A percentile compares a stretch with the other conserved stretches of the same genome.
Conservation (phyloP, 2,797 vertebrate genomes). For the Falco naumanni region DNA sequence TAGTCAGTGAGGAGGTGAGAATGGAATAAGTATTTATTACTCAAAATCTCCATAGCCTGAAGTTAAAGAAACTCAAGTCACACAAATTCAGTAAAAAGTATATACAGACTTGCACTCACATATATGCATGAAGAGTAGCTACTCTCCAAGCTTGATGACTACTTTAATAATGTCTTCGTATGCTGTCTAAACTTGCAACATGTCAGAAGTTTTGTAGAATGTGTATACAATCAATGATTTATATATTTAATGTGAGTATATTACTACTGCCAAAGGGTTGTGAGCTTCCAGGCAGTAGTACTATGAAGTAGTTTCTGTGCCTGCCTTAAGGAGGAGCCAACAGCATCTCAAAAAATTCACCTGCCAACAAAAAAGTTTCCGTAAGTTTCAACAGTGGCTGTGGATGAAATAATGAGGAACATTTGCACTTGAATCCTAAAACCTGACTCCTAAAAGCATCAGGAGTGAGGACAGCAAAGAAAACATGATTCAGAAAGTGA, state of each 20-base stretch:
- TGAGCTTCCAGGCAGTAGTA: not conserved
- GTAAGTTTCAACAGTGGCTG: not conserved
- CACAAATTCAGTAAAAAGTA: not conserved
- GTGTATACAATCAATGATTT: not conserved
- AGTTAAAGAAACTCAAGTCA: not conserved
- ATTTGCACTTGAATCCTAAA: not conserved
- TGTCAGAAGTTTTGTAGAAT: not conserved
- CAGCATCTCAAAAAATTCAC: not conserved
- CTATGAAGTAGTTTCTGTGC: not conserved
- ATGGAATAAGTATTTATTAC: not conserved
- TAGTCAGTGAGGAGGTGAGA: not conserved
- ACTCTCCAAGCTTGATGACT: not conserved
- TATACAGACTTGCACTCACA: not conserved
- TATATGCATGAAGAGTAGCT: not conserved
- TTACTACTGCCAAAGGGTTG: not conserved
- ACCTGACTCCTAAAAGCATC: not conserved
- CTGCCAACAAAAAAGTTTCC: not conserved
- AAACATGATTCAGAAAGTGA: not conserved
- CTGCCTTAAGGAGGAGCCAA: not conserved
- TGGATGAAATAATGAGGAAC: not conserved
- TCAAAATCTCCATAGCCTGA: not conserved
- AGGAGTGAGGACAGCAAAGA: not conserved
- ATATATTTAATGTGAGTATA: not conserved
- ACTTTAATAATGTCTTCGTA: not conserved
- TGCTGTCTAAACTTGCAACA: not conserved